Evolutionary conservation across 2,888 invertebrate genomes (phyloP), one percentile per base, ranked within the genome.

Genomic region (Nymphalis urticae): DNA sequence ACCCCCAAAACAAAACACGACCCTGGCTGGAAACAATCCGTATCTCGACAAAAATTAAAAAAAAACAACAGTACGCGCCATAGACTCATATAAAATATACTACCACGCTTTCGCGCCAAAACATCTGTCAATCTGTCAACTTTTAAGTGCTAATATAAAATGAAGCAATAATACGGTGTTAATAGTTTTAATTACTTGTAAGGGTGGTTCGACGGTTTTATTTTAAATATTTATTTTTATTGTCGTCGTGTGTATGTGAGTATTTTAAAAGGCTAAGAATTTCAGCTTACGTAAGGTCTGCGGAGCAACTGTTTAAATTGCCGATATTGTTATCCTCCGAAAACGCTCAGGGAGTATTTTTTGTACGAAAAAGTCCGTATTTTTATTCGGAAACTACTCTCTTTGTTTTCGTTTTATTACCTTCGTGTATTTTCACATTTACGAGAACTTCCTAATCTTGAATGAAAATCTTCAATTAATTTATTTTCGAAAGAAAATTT

Each of bases 91-190:
- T 32, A 48, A 70, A 64, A 13, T 42, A 65, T 54, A 50, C 61
- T 63, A 70, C 63, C 72, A 71, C 69, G 80, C 79, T 85, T 87
- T 85, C 84, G 86, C 87, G 85, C 88, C 84, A 79, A 77, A 75
- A 77, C 75, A 72, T 76, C 81, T 75, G 72, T 76, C 73, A 75
- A 69, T 70, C 70, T 74, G 75, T 71, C 74, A 68, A 71, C 69
- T 58, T 67, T 71, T 61, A 64, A 65, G 72, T 76, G 69, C 56
- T 58, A 58, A 58, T 58, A 72, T 32, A 85, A 82, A 80, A 79
- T 79, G 77, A 86, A 90, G 88, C 89, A 88, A 88, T 89, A 88
- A 87, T 79, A 83, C 73, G 79, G 87, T 89, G 89, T 85, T 87
- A 82, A 80, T 85, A 83, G 78, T 83, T 82, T 81, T 82, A 81